These are phyloP conservation scores for Sericinus montela DNA, from an alignment of 2,888 invertebrate genomes.

Conservation along the genomic window DNA sequence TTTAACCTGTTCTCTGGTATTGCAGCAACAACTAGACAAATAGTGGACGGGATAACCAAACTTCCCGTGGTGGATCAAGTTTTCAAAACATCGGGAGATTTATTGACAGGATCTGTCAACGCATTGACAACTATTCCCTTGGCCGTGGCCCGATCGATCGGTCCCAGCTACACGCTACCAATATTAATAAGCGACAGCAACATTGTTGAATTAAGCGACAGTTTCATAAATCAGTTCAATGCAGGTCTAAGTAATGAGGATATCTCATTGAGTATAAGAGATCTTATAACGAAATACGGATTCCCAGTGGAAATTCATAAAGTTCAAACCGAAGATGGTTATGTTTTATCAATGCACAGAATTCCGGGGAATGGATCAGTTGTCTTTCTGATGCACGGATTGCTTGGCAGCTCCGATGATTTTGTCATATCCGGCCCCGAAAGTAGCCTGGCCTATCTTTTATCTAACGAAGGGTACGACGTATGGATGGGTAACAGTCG, in stretches of 20 bases:
- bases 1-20: slow-evolving; percentile 2
- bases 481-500: slow-evolving; percentile 90
- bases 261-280: slow-evolving; percentile 32
- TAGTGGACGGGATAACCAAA: slow-evolving; percentile 8
- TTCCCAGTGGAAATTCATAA: slow-evolving; percentile 40
- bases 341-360: slow-evolving; percentile 43
- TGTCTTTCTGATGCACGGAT: slow-evolving; percentile 58
- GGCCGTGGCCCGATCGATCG: slow-evolving; percentile 30
- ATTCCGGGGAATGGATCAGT: slow-evolving; percentile 46
- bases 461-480: slow-evolving; percentile 82
- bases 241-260: slow-evolving; percentile 43
- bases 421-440: slow-evolving; percentile 49
- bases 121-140: slow-evolving; percentile 26
- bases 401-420: slow-evolving; percentile 55
- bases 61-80: slow-evolving; percentile 7
- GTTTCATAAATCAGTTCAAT: slow-evolving; percentile 33
- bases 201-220: slow-evolving; percentile 30
- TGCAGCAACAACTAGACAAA: background rate
- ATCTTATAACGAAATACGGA: slow-evolving; percentile 47
- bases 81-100: slow-evolving; percentile 3
- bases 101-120: slow-evolving; percentile 1
- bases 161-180: slow-evolving; percentile 27
- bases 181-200: slow-evolving; percentile 31
- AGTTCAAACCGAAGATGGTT: slow-evolving; percentile 50
- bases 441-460: slow-evolving; percentile 54